Percentiles rank a stretch among this genome's conserved stretches.
Conservation (phyloP, 2,797 vertebrate genomes). For the Megalops cyprinoides region DNA sequence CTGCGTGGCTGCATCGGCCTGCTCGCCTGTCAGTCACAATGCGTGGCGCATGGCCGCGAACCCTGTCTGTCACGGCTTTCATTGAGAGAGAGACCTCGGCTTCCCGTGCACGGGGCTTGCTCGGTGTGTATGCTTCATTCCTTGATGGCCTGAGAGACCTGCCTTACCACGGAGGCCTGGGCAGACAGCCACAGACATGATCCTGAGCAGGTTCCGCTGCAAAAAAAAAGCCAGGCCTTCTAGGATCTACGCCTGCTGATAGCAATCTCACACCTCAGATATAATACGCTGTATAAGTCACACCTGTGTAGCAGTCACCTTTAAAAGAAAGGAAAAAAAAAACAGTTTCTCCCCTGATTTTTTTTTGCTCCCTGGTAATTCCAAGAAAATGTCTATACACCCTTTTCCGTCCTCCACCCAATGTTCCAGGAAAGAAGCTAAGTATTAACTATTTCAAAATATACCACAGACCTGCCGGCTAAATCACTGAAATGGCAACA, state of each 20-base stretch:
- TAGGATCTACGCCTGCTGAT: background rate
- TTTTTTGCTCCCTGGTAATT: constrained; percentile 49
- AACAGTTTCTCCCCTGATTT: background rate
- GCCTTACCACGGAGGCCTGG: background rate
- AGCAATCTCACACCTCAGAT: constrained; percentile 1
- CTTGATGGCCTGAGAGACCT: background rate
- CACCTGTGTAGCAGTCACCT: background rate
- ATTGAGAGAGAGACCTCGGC: constrained; percentile 66
- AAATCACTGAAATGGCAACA: background rate
- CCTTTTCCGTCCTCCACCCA: background rate
- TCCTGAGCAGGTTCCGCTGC: background rate
- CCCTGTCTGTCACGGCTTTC: constrained; percentile 60
- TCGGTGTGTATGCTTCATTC: constrained; percentile 29
- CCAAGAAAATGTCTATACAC: constrained; percentile 30
- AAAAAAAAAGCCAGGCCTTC: background rate
- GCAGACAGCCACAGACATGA: background rate
- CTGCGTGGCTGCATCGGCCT: constrained; percentile 52
- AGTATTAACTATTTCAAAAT: background rate
- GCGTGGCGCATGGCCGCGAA: constrained; percentile 66
- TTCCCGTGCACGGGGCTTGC: constrained; percentile 58
- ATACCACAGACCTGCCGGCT: background rate
- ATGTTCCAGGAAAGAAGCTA: background rate
- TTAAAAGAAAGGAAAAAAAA: background rate
- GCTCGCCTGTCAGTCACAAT: constrained; percentile 71
- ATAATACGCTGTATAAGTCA: constrained; percentile 9